Percentiles rank a stretch among this genome's conserved stretches.
Evolutionary conservation across 2,113 vertebrate genomes (phyloP).

Genomic region (Passer domesticus): DNA sequence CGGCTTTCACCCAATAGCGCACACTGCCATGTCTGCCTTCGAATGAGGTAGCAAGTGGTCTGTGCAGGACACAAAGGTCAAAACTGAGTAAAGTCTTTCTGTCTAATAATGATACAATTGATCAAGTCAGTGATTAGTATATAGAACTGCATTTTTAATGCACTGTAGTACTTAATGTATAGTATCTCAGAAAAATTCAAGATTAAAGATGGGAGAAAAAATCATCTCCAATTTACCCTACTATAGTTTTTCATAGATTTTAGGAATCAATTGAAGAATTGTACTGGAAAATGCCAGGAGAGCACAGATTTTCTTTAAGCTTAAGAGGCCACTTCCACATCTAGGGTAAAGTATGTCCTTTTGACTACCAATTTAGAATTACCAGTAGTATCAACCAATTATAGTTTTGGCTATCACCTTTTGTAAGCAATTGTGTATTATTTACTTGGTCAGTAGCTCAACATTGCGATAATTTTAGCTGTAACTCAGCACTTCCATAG

Average conservation of each 20-base stretch:
- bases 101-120: constrained; percentile 33
- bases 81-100: constrained; percentile 63
- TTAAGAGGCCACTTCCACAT: constrained; percentile 56
- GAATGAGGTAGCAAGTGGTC: constrained; percentile 99
- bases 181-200: not conserved
- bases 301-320: constrained; percentile 52
- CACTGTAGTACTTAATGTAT: constrained; percentile 14
- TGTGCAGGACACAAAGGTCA: constrained; percentile 77
- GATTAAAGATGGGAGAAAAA: constrained; percentile 65
- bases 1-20: constrained; percentile 98
- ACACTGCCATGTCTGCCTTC: constrained; percentile 99
- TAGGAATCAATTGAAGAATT: constrained; percentile 32
- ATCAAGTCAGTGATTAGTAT: constrained; percentile 44
- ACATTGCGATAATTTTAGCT: not conserved
- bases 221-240: constrained; percentile 40
- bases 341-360: not conserved
- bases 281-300: constrained; percentile 56
- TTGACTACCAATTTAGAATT: constrained; percentile 1
- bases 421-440: not conserved
- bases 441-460: not conserved
- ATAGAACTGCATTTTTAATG: constrained; percentile 42
- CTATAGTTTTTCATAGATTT: not conserved
- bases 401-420: not conserved
- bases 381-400: not conserved
- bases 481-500: not conserved